Percentiles rank a stretch among this genome's conserved stretches.
Evolutionary conservation across 2,888 invertebrate genomes (phyloP).

Genomic region (Tethea ocularis): DNA sequence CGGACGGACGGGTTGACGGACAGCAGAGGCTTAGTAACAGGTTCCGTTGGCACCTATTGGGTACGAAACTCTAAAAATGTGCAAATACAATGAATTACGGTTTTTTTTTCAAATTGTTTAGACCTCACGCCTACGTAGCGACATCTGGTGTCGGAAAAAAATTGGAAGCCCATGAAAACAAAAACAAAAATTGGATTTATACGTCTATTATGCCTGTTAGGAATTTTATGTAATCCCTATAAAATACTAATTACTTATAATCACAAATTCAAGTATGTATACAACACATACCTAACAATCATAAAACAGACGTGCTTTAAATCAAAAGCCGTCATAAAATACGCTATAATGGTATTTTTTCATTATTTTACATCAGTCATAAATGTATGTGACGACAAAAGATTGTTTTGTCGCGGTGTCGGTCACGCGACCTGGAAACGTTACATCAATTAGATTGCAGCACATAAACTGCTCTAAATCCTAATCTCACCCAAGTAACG

Average conservation of each 20-base stretch:
- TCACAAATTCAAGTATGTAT: background rate
- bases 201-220: no score
- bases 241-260: slow-evolving; percentile 1
- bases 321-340: slow-evolving; percentile 68
- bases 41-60: no score
- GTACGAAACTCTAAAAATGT: no score
- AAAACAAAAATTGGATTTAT: no score
- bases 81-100: no score
- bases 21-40: no score
- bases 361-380: slow-evolving; percentile 77
- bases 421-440: slow-evolving; percentile 67
- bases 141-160: no score
- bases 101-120: no score
- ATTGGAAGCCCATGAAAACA: no score
- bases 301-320: slow-evolving; percentile 61
- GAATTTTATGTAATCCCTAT: background rate
- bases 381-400: slow-evolving; percentile 74
- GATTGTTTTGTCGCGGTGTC: slow-evolving; percentile 17
- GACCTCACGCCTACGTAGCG: no score
- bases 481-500: slow-evolving; percentile 62
- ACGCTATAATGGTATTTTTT: slow-evolving; percentile 68
- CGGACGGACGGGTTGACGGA: no score
- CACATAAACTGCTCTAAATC: slow-evolving; percentile 77
- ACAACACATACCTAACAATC: slow-evolving; percentile 35
- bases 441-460: slow-evolving; percentile 76